These are phyloP conservation scores for Strigamia crassipes DNA, from an alignment of 2,888 invertebrate species.

Conservation along the genomic window DNA sequence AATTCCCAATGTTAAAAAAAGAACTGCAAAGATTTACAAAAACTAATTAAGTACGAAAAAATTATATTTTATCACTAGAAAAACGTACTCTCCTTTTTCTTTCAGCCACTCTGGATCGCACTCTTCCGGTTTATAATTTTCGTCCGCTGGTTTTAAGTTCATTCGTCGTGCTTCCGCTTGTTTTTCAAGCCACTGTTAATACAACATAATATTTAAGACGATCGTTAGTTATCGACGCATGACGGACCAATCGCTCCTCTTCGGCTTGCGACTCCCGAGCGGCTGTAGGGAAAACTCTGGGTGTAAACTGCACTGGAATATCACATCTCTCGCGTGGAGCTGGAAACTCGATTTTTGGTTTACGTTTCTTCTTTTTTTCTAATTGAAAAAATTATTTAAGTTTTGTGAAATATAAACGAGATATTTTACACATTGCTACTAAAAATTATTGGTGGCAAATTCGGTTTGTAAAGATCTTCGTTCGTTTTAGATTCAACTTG, in stretches of 20 bases:
- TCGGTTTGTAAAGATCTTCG: slow-evolving; percentile 55
- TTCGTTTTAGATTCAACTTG: slow-evolving; percentile 55
- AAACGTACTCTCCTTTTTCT: slow-evolving; percentile 73
- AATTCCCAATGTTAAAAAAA: slow-evolving; percentile 75
- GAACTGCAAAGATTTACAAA: slow-evolving; percentile 61
- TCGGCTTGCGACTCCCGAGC: slow-evolving; percentile 72
- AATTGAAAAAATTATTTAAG: neutral
- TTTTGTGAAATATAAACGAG: neutral
- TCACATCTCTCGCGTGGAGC: slow-evolving; percentile 65
- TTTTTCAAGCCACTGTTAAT: slow-evolving; percentile 71
- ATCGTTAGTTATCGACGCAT: too few relatives aligned
- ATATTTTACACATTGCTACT: neutral
- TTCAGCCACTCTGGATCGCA: slow-evolving; percentile 81
- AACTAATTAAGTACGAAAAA: neutral
- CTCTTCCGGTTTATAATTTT: slow-evolving; percentile 72
- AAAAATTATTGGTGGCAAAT: neutral
- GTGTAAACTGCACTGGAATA: slow-evolving; percentile 73
- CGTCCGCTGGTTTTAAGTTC: slow-evolving; percentile 68
- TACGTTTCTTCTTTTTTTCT: neutral
- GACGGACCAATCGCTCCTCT: slow-evolving; percentile 64
- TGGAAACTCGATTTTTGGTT: slow-evolving; percentile 57
- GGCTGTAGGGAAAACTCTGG: slow-evolving; percentile 79
- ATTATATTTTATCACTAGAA: neutral
- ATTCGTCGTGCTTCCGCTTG: slow-evolving; percentile 73
- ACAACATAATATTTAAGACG: slow-evolving; percentile 18